Conservation (phyloP, 2,888 invertebrate species). For the Thalpophila matura region DNA sequence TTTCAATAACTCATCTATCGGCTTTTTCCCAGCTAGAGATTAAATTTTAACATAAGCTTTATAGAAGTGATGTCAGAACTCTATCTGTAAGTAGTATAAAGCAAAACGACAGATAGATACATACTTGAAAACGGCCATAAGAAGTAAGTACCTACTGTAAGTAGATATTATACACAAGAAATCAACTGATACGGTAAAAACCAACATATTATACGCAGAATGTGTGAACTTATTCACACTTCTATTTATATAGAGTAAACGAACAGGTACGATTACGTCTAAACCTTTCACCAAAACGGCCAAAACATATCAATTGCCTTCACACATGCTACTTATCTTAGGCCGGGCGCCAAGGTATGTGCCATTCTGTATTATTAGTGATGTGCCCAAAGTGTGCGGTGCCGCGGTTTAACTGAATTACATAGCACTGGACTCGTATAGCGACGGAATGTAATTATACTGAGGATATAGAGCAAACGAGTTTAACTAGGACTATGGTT, state of each 20-base stretch:
- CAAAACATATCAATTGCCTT: conserved; percentile 1
- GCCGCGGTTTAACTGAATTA: conserved; percentile 48
- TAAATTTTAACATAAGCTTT: too few species aligned
- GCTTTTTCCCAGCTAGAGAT: too few species aligned
- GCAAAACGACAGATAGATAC: too few species aligned
- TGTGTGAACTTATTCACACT: too few species aligned
- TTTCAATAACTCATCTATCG: too few species aligned
- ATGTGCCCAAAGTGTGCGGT: conserved; percentile 24
- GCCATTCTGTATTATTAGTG: background rate
- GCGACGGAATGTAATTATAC: conserved; percentile 47
- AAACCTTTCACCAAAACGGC: background rate
- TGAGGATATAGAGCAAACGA: conserved; percentile 27
- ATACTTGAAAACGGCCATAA: too few species aligned
- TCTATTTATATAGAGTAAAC: background rate
- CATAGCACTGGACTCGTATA: conserved; percentile 30
- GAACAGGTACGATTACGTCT: background rate
- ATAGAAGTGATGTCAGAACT: too few species aligned
- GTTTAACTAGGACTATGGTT: conserved; percentile 31
- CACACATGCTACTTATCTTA: conserved; percentile 12
- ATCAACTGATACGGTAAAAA: too few species aligned
- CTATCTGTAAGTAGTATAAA: too few species aligned
- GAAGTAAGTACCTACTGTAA: too few species aligned
- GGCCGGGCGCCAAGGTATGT: background rate
- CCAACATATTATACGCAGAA: too few species aligned
- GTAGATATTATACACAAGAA: too few species aligned